Base-by-base conservation (phyloP, 2,888 invertebrate genomes). In the Syrphus vitripennis region DNA sequence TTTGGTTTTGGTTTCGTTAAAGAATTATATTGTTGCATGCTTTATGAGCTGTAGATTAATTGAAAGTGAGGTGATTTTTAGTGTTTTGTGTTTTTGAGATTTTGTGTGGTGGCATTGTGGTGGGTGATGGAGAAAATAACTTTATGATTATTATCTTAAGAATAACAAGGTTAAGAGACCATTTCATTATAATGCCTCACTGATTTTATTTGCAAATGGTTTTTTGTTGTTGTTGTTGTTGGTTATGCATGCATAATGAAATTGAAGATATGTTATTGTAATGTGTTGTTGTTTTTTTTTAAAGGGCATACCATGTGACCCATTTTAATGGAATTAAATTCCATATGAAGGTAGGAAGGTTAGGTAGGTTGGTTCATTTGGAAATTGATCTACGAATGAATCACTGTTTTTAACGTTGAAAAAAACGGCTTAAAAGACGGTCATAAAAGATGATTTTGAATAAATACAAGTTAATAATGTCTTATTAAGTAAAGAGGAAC, bases 1-100 rank as follows among this genome's bases (percentile, higher is more conserved):
- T 65, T 65, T 31, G 42, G 29, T 65, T 45, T 42, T n/a, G 7
- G 57, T 2, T 14, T 21, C 14, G n/a, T 4, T 10, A 14, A n/a
- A 70, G 24, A 26, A 57, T n/a, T n/a, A n/a, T 34, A 42, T 34
- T 34, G 19, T 80, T 61, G 42, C 14, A 53, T 61, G 69, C 31
- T 69, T 74, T 80, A 61, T 80, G 74, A 69, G 48, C 57, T 72
- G 63, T 57, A 24, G 59, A 31, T 65, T 50, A 65, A 61, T 69
- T 40, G 77, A 45, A 37, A 50, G 69, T 61, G 48, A 77, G 34
- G 48, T 77, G 77, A 70, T 77, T 77, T 77, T 77, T 16, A 61
- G 67, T 50, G 10, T 34, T 34, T 65, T 65, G 65, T 5, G 12
- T 26, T 16, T 29, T 12, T 12, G 45, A 24, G 50, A 24, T 4